Percentiles rank a stretch among this genome's conserved stretches.
These are phyloP conservation scores for Contarinia nasturtii DNA, from an alignment of 1,140 invertebrate genomes.

Conservation along the genomic window DNA sequence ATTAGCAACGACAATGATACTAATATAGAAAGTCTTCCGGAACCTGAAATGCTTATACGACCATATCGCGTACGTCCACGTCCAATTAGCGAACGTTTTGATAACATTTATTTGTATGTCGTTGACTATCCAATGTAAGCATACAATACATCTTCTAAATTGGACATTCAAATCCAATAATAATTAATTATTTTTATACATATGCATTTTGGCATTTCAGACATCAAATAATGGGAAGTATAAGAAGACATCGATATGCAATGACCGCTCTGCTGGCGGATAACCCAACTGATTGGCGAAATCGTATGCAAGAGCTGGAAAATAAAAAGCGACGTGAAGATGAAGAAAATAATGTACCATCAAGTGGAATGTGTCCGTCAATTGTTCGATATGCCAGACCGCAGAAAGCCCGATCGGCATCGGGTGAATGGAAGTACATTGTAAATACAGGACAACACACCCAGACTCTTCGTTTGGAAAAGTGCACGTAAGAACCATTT, in stretches of 20 bases:
- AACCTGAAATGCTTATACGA: conserved; percentile 18
- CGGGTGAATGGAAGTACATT: conserved; percentile 70
- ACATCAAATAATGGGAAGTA: conserved; percentile 53
- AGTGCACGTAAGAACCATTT: conserved; percentile 54
- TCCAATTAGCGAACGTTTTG: conserved; percentile 45
- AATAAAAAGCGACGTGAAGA: conserved; percentile 29
- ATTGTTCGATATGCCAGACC: conserved; percentile 65
- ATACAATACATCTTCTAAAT: no score
- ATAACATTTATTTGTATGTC: conserved; percentile 51
- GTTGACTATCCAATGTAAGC: conserved; percentile 61
- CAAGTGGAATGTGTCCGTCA: conserved; percentile 53
- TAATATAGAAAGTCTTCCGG: conserved; percentile 14
- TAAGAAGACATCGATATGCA: conserved; percentile 46
- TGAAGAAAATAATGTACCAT: conserved; percentile 23
- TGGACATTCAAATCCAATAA: no score
- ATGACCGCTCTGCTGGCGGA: conserved; percentile 49
- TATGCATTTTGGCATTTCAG: conserved; percentile 26
- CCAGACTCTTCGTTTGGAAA: conserved; percentile 65
- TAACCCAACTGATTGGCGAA: conserved; percentile 27
- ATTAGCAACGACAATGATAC: conserved; percentile 1
- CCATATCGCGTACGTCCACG: conserved; percentile 2
- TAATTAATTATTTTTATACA: no score
- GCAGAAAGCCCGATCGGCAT: conserved; percentile 59
- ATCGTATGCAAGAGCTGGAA: conserved; percentile 18
- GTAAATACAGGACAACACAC: conserved; percentile 74